Evolutionary conservation across 2,888 invertebrate genomes (phyloP), one percentile per base, ranked within the genome.

Genomic region (Zaprionus obscuricornis): DNA sequence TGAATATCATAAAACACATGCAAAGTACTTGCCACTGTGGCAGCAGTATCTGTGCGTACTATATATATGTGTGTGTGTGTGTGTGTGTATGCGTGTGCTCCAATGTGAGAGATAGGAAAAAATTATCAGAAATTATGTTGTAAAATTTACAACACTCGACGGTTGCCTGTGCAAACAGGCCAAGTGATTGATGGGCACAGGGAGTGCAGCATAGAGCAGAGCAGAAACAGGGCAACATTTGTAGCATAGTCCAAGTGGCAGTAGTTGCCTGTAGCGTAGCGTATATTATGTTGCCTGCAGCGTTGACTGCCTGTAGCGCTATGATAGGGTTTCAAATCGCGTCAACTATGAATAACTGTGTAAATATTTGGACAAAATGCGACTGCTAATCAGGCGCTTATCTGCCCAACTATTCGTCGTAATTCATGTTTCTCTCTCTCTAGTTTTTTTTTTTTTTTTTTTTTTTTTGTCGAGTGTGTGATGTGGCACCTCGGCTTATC

Each of bases 111-210:
- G 65, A 65, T 42, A 50, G 33, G 57, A 5, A 43, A 63, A 37
- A 82, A 74, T 79, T 82, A 79, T 79, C 78, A 76, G 68, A 81
- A 81, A 85, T 85, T 85, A 85, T 83, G 86, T 85, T 81, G 86
- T 85, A 74, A 83, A 78, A 83, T 79, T 83, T 85, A 83, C 77
- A 85, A 66, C 84, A 51, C 66, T 79, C 63, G 22, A 46, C 18
- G 47, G 29, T 54, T 52, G 65, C 17, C 56, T 60, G 69, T 58
- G 75, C 64, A 82, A 74, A 82, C 79, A 72, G 42, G 24, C 54
- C 39, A 46, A 62, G 55, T 83, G 85, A 81, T 81, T 85, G 79
- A 81, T 81, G 79, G 66, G 13, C 24, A 11, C 11, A 11, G 10
- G 13, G 27, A 24, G 8, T 26, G 17, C 10, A 39, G 31, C 34